Evolutionary conservation across 2,888 invertebrate species (phyloP), one percentile per base, ranked within the genome.

Genomic region (Listrodromus nycthemerus): DNA sequence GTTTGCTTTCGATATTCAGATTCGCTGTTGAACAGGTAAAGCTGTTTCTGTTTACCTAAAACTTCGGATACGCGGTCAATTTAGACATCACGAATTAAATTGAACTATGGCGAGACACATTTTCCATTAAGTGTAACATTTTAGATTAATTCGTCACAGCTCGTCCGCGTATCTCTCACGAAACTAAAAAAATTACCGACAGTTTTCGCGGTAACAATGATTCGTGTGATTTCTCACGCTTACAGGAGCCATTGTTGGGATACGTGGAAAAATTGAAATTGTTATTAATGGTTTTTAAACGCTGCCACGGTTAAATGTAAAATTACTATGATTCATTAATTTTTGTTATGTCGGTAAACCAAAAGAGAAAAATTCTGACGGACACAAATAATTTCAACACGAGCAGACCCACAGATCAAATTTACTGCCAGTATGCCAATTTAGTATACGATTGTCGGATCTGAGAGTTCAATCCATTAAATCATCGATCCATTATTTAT

Each of bases 1-100:
- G 48, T 30, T 19, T 48, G 48, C 30, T 21, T 16, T 33, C 33
- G 30, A 19, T 19, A 19, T 65, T 65, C 33, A 19, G 37, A 37
- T 13, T 37, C 65, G 45, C 52, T 21, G 70, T 66, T 67, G 67
- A 73, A 61, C 61, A 69, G 45, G 74, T 61, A 67, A 73, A 55
- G 55, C 63, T 19, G 21, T 78, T 37, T 77, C 33, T 33, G 67
- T 41, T 78, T 24, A 77, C 48, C 73, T 21, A 71, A 55, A 78
- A 79, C 63, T 55, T 70, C 69, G 21, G 21, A 55, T 55, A 55
- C 21, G 5, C 74, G 30, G 3, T 48, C 21, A 13, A 24, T 67
- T 7, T 55, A 45, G 41, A 45, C 41, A 45, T 45, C 41, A 4
- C 41, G 41, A 3, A 0, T 16, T 45, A 16, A 1, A 16, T 13